These are phyloP conservation scores for Anabacerthia variegaticeps DNA, from an alignment of 2,797 vertebrate species.

Conservation along the genomic window DNA sequence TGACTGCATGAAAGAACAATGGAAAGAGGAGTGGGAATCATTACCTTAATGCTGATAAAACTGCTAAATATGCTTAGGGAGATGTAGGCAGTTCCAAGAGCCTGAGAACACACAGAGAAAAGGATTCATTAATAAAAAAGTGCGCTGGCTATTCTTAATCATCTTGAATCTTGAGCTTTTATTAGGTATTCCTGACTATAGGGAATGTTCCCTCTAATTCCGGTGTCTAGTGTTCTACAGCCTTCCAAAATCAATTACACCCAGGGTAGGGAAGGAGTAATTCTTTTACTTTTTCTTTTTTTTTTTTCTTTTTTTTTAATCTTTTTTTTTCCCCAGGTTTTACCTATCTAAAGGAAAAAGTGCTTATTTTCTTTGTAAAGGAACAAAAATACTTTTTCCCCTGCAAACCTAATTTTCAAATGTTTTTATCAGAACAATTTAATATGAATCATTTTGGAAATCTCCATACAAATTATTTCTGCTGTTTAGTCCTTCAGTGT, in stretches of 20 bases:
- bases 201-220: background rate
- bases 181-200: background rate
- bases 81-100: conserved; percentile 27
- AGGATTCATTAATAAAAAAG: conserved; percentile 13
- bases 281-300: background rate
- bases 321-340: background rate
- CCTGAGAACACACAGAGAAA: conserved; percentile 3
- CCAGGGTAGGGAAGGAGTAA: background rate
- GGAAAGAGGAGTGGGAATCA: conserved; percentile 17
- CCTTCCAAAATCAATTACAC: background rate
- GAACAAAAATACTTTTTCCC: background rate
- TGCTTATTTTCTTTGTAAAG: background rate
- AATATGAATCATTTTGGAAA: background rate
- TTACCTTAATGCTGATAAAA: conserved; percentile 44
- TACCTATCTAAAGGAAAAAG: background rate
- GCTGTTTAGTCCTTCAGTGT: background rate
- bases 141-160: conserved; percentile 15
- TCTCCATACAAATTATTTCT: background rate
- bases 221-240: background rate
- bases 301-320: background rate
- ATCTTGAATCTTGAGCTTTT: conserved; percentile 14
- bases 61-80: conserved; percentile 40
- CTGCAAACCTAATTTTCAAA: background rate
- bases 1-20: background rate
- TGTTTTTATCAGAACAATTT: background rate